These are phyloP conservation scores for Caretta caretta DNA, from an alignment of 2,113 vertebrate genomes.

Conservation along the genomic window DNA sequence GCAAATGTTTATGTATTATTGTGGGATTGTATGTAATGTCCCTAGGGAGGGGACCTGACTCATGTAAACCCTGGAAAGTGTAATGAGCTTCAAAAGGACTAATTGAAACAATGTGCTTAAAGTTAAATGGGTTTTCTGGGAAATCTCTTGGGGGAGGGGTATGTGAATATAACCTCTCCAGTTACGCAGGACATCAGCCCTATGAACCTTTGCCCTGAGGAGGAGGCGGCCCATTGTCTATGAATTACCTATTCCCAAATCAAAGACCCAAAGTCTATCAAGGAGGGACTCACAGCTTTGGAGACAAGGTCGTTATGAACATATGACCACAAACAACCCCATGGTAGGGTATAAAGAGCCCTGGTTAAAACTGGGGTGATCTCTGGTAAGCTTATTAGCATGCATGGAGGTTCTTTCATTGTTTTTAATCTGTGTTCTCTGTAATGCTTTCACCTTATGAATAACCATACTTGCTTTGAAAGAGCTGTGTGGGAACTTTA, in stretches of 20 bases:
- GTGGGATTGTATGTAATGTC: not conserved
- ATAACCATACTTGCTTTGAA: not conserved
- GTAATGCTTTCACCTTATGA: not conserved
- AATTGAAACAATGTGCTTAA: not conserved
- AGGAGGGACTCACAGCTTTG: not conserved
- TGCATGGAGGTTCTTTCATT: not conserved
- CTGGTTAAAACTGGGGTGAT: not conserved
- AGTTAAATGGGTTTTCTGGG: not conserved
- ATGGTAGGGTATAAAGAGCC: not conserved
- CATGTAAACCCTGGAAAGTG: not conserved
- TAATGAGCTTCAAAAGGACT: not conserved
- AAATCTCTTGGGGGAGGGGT: not conserved
- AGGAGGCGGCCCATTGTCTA: not conserved
- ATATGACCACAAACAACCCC: not conserved
- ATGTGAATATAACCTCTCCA: not conserved
- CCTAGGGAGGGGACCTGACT: not conserved
- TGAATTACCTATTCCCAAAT: not conserved
- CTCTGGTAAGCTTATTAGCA: not conserved
- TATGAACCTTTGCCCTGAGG: not conserved
- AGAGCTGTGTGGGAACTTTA: not conserved
- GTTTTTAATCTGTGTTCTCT: not conserved
- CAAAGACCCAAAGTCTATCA: not conserved
- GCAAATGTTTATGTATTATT: not conserved
- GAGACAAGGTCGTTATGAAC: not conserved
- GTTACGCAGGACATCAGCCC: not conserved